phyloP scores from a whole-genome alignment of 2,888 invertebrate species.

The Agriopis marginaria region DNA sequence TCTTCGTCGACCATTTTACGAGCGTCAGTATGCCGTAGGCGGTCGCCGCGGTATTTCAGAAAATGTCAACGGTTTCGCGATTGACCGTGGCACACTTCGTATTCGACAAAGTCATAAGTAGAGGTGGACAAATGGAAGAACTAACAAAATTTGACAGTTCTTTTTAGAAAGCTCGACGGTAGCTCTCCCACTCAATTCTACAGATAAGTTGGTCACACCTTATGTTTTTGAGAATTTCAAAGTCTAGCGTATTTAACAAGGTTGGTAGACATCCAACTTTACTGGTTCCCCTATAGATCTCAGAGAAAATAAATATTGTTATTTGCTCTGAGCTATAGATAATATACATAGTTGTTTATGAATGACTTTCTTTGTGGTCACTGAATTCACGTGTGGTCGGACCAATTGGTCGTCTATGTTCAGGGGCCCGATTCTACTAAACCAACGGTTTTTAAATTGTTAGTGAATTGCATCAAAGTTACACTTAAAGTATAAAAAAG shows the following conservation, averaged over 20 bases:
- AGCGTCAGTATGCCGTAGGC: conserved; percentile 13
- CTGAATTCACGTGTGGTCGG: no score
- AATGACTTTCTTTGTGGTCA: conserved; percentile 3
- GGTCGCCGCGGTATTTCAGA: conserved; percentile 41
- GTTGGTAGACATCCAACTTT: conserved; percentile 17
- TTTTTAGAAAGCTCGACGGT: conserved; percentile 11
- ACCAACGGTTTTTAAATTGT: no score
- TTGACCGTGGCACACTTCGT: conserved; percentile 54
- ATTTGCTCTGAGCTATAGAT: background rate
- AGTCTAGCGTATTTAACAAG: conserved; percentile 13
- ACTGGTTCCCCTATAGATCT: background rate
- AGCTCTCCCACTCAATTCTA: background rate
- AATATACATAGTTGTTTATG: conserved; percentile 7
- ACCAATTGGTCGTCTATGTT: no score
- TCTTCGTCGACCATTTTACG: background rate
- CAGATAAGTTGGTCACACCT: background rate
- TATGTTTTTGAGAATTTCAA: conserved; percentile 19
- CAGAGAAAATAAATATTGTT: no score
- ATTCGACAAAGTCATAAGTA: background rate
- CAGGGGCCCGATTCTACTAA: no score
- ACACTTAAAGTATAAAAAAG: no score
- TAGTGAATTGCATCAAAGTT: no score
- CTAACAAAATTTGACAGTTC: background rate
- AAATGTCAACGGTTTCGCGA: conserved; percentile 50
- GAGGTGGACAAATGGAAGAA: background rate